These are phyloP conservation scores for Cremastinae sp. DNA, from an alignment of 2,888 invertebrate genomes.

Conservation along the genomic window DNA sequence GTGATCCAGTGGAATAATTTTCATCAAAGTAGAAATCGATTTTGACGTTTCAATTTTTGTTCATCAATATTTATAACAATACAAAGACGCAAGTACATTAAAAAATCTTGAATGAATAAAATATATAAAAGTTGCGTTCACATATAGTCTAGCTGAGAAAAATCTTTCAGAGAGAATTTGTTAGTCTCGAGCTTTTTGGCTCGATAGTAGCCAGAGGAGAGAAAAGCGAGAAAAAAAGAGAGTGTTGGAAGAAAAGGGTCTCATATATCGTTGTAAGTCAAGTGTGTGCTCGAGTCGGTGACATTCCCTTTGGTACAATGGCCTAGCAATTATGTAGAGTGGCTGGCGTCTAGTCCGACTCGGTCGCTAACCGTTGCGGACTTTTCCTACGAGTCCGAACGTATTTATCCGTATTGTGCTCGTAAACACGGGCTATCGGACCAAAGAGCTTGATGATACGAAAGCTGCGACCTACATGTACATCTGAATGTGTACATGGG, in stretches of 20 bases:
- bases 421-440: background rate
- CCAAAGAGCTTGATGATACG: too few relatives aligned
- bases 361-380: conserved; percentile 43
- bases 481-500: background rate
- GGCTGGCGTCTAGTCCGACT: conserved; percentile 67
- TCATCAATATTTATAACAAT: too few relatives aligned
- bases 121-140: too few relatives aligned
- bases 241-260: conserved; percentile 19
- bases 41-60: too few relatives aligned
- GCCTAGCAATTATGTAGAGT: conserved; percentile 73
- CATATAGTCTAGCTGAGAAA: too few relatives aligned
- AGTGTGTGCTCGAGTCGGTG: conserved; percentile 28
- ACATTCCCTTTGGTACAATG: conserved; percentile 62
- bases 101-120: too few relatives aligned
- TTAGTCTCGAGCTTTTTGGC: conserved; percentile 40
- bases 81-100: too few relatives aligned
- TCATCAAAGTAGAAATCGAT: too few relatives aligned
- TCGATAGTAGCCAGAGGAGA: conserved; percentile 18
- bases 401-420: background rate
- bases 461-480: background rate
- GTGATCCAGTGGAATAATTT: too few relatives aligned
- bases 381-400: background rate
- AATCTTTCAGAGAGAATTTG: conserved; percentile 16
- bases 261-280: conserved; percentile 29
- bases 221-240: background rate